Evolutionary conservation across 2,113 vertebrate genomes (phyloP), one percentile per base, ranked within the genome.

Genomic region (Pycnonotus jocosus): DNA sequence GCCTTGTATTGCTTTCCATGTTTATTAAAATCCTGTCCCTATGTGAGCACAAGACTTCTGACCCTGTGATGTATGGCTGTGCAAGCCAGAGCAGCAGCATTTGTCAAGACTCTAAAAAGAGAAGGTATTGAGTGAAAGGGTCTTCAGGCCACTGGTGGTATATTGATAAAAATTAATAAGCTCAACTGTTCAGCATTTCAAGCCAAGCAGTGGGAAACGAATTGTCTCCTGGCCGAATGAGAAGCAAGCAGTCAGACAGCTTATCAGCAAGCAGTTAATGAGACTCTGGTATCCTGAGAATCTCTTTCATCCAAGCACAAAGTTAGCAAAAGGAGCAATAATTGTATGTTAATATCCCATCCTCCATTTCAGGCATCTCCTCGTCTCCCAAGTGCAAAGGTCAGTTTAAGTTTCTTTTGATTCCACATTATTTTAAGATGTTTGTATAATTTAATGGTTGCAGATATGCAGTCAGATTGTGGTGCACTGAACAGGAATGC

Each of bases 131-230:
- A 85, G 76, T 42, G 82, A 74, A 92, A 86, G 50, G 23, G 69
- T 90, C 66, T 80, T 77, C 69, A 61, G 47, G 44, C 7, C 57
- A 21, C 40, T 51, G 47, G 27, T 70, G 42, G 10, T 70, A 37
- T 47, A 81, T 20, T 74, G 60, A 72, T 87, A 72, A 85, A 91
- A 74, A 83, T 72, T 7, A 76, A 50, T 61, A 81, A 88, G 37
- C 28, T 96, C 61, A 64, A 57, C 38, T 77, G 30, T 20, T 60
- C 38, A 48, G 15, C 1, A 2, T 66, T 56, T 83, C 60, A 86
- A 93, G 72, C 19, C 72, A 88, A 61, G 64, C 64, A 80, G 68
- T 78, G 62, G 76, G 80, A 94, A 79, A 65, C 0, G 0, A 79
- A 64, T 56, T 69, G 14, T 73, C n/a, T 76, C 44, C 56, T 60